Percentiles rank a stretch among this genome's conserved stretches.
These are phyloP conservation scores for Lithophane socia DNA, from an alignment of 2,888 invertebrate genomes.

Conservation along the genomic window DNA sequence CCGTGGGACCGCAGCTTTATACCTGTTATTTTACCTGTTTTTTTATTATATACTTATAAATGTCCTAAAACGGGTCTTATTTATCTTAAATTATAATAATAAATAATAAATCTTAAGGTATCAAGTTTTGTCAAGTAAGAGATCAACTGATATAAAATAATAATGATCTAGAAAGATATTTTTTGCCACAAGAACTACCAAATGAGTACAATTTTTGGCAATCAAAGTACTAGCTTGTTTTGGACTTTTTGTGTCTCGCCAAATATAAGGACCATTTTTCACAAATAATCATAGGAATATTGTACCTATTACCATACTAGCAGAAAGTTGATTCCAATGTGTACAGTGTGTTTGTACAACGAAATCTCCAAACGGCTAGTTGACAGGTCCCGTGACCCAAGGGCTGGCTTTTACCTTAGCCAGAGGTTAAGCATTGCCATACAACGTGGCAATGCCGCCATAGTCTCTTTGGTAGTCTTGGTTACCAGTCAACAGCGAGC, in stretches of 20 bases:
- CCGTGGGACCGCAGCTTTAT: too few species aligned
- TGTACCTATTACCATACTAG: background rate
- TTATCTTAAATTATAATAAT: too few species aligned
- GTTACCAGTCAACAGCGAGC: too few species aligned
- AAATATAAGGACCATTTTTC: too few species aligned
- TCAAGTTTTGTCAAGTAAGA: background rate
- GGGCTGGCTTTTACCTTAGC: too few species aligned
- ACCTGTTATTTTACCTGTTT: too few species aligned
- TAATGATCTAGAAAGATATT: background rate
- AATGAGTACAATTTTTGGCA: background rate
- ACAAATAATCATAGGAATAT: background rate
- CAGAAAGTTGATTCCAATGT: background rate
- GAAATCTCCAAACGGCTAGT: too few species aligned
- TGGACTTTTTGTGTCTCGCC: background rate
- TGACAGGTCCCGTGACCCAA: too few species aligned
- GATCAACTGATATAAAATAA: background rate
- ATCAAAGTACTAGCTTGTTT: background rate
- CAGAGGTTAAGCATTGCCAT: too few species aligned
- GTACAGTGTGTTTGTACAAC: too few species aligned
- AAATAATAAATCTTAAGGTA: background rate
- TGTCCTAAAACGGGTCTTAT: background rate
- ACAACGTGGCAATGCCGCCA: too few species aligned
- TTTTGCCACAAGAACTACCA: background rate
- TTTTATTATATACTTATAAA: background rate
- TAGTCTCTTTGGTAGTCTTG: too few species aligned